These are phyloP conservation scores for Gouania willdenowi DNA, from an alignment of 2,797 vertebrate species.

Conservation along the genomic window DNA sequence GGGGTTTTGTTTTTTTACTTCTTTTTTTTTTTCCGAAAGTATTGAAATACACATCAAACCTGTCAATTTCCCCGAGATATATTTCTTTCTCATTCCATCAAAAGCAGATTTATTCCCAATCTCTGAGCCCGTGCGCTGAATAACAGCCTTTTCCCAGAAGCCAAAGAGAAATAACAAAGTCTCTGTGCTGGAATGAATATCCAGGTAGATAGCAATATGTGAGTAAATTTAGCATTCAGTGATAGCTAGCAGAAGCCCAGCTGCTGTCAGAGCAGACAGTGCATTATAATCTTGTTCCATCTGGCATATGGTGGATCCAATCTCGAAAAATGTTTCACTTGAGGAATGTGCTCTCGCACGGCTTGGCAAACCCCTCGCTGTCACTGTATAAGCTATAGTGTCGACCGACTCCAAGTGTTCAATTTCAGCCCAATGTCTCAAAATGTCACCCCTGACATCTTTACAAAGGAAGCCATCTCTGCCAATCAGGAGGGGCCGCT, in stretches of 20 bases:
- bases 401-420: conserved; percentile 51
- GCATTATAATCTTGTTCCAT: conserved; percentile 67
- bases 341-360: conserved; percentile 54
- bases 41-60: conserved; percentile 9
- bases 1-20: too few species aligned
- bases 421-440: conserved; percentile 54
- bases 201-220: conserved; percentile 47
- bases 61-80: conserved; percentile 1
- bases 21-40: conserved; percentile 11
- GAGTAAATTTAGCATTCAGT: conserved; percentile 37
- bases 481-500: conserved; percentile 46
- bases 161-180: conserved; percentile 29
- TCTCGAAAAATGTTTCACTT: conserved; percentile 54
- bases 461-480: conserved; percentile 54
- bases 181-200: conserved; percentile 23
- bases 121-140: background rate
- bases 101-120: conserved; percentile 5
- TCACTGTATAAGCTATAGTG: conserved; percentile 56
- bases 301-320: conserved; percentile 57
- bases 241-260: conserved; percentile 46
- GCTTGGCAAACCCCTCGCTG: conserved; percentile 47
- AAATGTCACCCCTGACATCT: conserved; percentile 63
- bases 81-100: conserved; percentile 14
- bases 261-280: conserved; percentile 50
- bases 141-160: conserved; percentile 11